Conservation (phyloP, 64 coral and sea anemone species). For the Porites lutea region DNA sequence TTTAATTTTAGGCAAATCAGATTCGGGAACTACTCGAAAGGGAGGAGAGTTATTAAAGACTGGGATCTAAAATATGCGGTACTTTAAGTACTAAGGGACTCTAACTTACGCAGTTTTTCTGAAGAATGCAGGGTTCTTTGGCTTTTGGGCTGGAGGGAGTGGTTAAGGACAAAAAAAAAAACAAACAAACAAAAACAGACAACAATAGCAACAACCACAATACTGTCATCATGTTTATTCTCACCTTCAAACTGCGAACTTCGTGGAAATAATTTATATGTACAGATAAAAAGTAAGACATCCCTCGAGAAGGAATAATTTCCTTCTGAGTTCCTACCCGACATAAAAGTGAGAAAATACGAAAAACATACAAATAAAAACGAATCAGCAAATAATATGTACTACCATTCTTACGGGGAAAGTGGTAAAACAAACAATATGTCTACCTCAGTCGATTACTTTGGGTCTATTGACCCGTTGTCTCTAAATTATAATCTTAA, state of each 20-base stretch:
- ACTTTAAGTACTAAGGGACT: too few species aligned
- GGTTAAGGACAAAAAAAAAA: too few species aligned
- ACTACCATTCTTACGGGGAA: neutral
- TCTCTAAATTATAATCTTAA: neutral
- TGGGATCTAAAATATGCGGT: too few species aligned
- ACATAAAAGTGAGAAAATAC: neutral
- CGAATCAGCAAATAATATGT: neutral
- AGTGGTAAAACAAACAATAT: too few species aligned
- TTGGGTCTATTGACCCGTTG: neutral
- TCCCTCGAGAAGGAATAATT: neutral
- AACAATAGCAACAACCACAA: neutral
- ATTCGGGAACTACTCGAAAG: too few species aligned
- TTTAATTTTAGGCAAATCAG: too few species aligned
- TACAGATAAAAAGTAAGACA: neutral
- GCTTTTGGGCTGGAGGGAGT: too few species aligned
- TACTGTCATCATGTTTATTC: neutral
- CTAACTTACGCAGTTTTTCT: too few species aligned
- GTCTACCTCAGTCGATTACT: too few species aligned
- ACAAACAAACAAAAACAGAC: neutral
- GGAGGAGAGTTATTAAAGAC: too few species aligned
- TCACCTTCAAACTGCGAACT: neutral
- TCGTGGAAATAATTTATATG: constrained; percentile 27
- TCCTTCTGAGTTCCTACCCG: neutral
- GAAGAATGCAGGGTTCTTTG: too few species aligned
- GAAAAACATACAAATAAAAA: neutral